Conservation (phyloP, 1,140 invertebrate species). For the honey bee (Apis mellifera) region Amel_HAv3.1 CM009931.2:14936501-14937000, state of each 20-base stretch:
- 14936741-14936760: constrained; percentile 87
- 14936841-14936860: constrained; percentile 49
- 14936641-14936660: background rate
- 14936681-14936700: constrained; percentile 92
- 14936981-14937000: background rate
- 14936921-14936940: background rate
- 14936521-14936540: background rate
- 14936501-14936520: background rate
- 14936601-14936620: background rate
- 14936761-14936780: constrained; percentile 78
- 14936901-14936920: background rate
- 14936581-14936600: background rate
- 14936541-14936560: background rate
- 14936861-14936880: constrained; percentile 39
- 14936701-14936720: constrained; percentile 95
- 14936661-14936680: background rate
- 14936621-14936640: background rate
- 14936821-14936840: constrained; percentile 54
- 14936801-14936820: constrained; percentile 56
- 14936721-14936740: constrained; percentile 97
- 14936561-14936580: background rate
- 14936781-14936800: constrained; percentile 60
- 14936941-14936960: background rate
- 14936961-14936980: background rate
- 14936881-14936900: constrained; percentile 32